Base-by-base conservation (phyloP, 2,888 invertebrate species). In the Drosophila fungiperda region DNA sequence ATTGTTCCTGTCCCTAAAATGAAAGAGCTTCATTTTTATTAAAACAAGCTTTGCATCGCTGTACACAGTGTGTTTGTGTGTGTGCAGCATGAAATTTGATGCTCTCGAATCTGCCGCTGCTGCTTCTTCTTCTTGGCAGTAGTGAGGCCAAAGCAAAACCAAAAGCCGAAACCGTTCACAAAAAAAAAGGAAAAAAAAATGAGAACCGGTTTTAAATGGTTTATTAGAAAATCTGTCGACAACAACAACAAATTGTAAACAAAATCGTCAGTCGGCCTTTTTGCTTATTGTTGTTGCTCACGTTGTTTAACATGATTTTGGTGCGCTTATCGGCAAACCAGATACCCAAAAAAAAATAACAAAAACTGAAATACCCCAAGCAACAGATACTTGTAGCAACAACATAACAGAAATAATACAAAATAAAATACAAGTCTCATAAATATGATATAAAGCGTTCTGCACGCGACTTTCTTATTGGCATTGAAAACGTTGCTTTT, bases 1-100 rank as follows among this genome's bases (percentile, higher is more conserved):
- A 45, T 36, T 55, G 45, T 68, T 65, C 45, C 42, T 70, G 59
- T 71, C 57, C 72, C 78, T 68, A 72, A 69, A 81, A 72, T 83
- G 76, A 79, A 81, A 81, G 76, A 85, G 87, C 80, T 82, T 81
- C 68, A 73, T 75, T 87, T 84, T 82, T 87, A 76, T 87, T 75
- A 78, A 87, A 86, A 88, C 87, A 78, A 88, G 87, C 86, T 87
- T 87, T 88, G 73, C 70, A 57, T 64, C 42, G 45, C 11, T 42
- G 36, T 76, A 48, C 26, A 17, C 38, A 26, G 38, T 52, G 53
- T 66, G 35, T 64, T 53, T 66, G 54, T 74, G 45, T 68, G 73
- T 81, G 73, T 77, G 78, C 74, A 76, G 80, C 84, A 82, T 88
- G 87, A 87, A 88, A 87, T 87, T 88, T 89, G 89, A 87, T 88